Evolutionary conservation across 2,113 vertebrate species (phyloP), one percentile per base, ranked within the genome.

Genomic region (Xiphorhynchus elegans): DNA sequence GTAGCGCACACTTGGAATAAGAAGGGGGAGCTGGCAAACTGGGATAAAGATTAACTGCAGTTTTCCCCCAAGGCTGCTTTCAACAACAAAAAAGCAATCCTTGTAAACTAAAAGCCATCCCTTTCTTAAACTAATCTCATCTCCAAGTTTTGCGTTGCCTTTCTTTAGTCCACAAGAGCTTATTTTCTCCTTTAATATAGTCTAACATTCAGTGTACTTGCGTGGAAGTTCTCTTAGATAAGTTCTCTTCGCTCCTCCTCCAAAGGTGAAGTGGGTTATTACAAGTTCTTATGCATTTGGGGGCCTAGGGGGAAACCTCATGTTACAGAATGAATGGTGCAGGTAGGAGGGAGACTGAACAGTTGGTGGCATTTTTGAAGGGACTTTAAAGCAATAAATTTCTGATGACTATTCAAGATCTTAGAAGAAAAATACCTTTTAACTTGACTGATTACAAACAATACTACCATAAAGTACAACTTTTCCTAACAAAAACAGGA

Each of bases 291-390:
- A 29, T 63, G 55, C 20, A 18, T 81, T 69, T 62, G 25, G 11
- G 26, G 26, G 10, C 13, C 50, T 1, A 37, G 19, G 10, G 56
- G 33, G n/a, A 75, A 11, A 13, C 0, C 0, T 47, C 11, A 50
- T 26, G 26, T 77, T 77, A 66, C 21, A 62, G 14, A 68, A 44
- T 58, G n/a, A 84, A 40, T 31, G 24, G 42, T 50, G 13, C 19
- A 74, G 11, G 14, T 29, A 47, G 7, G 31, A 64, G 28, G 67
- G 6, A 53, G 8, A 33, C 28, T 11, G 20, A 83, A 49, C 47
- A 76, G 8, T n/a, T 37, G 13, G 2, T 28, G 26, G 37, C 76
- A 73, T n/a, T 69, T 79, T 19, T 64, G 28, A 86, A 64, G 7
- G 11, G 23, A 90, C 47, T 29, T 67, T 15, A 69, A 55, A 50